Percentiles rank a stretch among this genome's conserved stretches.
phyloP scores from a whole-genome alignment of 2,113 vertebrate genomes.

The Pteronura brasiliensis region DNA sequence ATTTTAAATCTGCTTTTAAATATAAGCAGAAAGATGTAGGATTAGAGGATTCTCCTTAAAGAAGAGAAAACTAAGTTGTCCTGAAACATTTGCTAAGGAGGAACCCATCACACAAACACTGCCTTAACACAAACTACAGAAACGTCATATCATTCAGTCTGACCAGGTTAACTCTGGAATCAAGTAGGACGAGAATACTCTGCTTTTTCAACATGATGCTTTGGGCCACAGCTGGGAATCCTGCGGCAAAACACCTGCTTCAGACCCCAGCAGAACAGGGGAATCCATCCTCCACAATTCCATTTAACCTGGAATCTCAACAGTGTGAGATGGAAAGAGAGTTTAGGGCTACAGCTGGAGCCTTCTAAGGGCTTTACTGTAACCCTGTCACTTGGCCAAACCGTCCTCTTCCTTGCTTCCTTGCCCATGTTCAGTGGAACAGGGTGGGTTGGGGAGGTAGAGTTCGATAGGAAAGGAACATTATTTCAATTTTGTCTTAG shows the following conservation, averaged over 20 bases:
- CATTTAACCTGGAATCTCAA: neutral
- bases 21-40: neutral
- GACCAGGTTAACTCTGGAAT: neutral
- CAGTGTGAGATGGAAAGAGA: neutral
- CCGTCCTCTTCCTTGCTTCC: neutral
- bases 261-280: neutral
- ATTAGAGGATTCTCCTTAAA: neutral
- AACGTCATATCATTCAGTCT: neutral
- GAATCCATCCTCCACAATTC: neutral
- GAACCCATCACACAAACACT: neutral
- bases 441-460: neutral
- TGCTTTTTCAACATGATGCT: neutral
- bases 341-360: neutral
- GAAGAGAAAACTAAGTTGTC: neutral
- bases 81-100: neutral
- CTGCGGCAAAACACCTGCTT: neutral
- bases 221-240: neutral
- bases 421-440: neutral
- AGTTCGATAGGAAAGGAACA: neutral
- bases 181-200: neutral
- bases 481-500: neutral
- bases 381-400: neutral
- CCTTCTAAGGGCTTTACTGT: neutral
- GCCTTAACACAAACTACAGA: neutral
- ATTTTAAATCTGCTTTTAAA: neutral